phyloP scores from a whole-genome alignment of 2,797 vertebrate genomes.

The Hybognathus amarus region DNA sequence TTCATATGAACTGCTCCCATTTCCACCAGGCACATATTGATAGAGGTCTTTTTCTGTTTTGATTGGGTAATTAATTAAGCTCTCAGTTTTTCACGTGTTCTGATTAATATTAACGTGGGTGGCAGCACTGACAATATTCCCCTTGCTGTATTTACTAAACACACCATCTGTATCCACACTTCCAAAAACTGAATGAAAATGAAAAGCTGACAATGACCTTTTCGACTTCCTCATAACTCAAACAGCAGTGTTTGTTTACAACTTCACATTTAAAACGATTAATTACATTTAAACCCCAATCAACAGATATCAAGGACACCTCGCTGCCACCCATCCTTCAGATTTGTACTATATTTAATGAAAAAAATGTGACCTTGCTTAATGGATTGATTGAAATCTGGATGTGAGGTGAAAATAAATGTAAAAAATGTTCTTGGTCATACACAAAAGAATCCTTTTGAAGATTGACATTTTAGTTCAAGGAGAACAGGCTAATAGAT shows the following conservation, averaged over 20 bases:
- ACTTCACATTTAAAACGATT: constrained; percentile 1
- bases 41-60: constrained; percentile 60
- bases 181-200: neutral
- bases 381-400: constrained; percentile 46
- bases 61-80: constrained; percentile 68
- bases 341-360: neutral
- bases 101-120: constrained; percentile 67
- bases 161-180: neutral
- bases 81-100: constrained; percentile 61
- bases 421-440: constrained; percentile 26
- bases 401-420: constrained; percentile 62
- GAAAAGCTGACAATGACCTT: constrained; percentile 12
- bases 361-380: constrained; percentile 32
- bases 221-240: neutral
- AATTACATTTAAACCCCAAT: neutral
- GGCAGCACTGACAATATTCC: neutral
- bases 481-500: constrained; percentile 62
- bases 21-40: constrained; percentile 71
- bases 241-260: neutral
- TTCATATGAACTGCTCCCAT: constrained; percentile 55
- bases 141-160: constrained; percentile 51
- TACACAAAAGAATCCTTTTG: constrained; percentile 57
- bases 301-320: constrained; percentile 30
- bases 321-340: neutral
- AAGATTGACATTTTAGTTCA: constrained; percentile 69